These are phyloP conservation scores for Nezara viridula DNA, from an alignment of 2,888 invertebrate species.

Conservation along the genomic window DNA sequence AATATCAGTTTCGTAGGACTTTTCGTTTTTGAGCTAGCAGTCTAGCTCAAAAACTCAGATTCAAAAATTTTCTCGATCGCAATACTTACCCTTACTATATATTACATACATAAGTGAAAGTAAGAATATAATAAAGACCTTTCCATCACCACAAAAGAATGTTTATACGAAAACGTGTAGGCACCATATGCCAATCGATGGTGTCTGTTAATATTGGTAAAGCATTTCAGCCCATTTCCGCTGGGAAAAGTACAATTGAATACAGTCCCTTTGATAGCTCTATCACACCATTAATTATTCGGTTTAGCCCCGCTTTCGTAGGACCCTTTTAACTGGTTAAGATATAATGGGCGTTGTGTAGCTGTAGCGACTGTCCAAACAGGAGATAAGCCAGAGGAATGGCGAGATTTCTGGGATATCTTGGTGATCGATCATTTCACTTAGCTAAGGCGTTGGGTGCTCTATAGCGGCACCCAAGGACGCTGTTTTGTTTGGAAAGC, in stretches of 20 bases:
- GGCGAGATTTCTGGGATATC: slow-evolving; percentile 14
- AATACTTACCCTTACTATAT: no score
- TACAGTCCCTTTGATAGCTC: background rate
- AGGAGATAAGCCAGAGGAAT: slow-evolving; percentile 14
- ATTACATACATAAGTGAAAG: no score
- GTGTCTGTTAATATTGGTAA: background rate
- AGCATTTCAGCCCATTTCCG: background rate
- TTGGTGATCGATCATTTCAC: slow-evolving; percentile 29
- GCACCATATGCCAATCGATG: no score
- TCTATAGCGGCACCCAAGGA: background rate
- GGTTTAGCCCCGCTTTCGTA: background rate
- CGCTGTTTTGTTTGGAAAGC: background rate
- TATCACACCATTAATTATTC: slow-evolving; percentile 25
- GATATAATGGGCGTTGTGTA: slow-evolving; percentile 11
- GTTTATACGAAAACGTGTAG: no score
- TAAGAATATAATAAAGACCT: no score
- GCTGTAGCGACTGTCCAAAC: slow-evolving; percentile 28
- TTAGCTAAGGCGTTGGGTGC: background rate
- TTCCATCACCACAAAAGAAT: no score
- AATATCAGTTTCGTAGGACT: no score
- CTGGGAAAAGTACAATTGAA: background rate
- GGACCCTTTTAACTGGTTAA: slow-evolving; percentile 23
- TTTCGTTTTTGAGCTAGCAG: no score
- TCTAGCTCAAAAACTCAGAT: no score
- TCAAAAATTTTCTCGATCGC: no score